Evolutionary conservation across 2,888 invertebrate genomes (phyloP).

Genomic region (Antheraea yamamai): DNA sequence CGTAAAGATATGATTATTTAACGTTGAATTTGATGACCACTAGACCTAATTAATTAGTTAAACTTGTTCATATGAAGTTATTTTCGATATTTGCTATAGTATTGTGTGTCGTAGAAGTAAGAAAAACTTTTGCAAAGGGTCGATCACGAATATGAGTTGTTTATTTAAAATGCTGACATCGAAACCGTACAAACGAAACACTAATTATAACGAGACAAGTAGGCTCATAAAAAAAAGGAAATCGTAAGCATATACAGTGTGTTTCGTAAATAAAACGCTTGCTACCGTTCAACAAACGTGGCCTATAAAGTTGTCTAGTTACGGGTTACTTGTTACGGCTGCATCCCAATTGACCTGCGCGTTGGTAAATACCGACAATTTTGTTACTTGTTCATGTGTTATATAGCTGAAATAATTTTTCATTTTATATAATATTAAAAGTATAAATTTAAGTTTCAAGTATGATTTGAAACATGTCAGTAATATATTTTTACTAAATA

Average conservation of each 20-base stretch:
- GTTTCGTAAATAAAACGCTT: neutral
- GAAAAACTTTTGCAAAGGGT: neutral
- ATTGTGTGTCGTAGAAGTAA: neutral
- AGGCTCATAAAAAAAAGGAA: too few relatives aligned
- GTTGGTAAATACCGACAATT: constrained; percentile 34
- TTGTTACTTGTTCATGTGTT: neutral
- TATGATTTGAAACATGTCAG: too few relatives aligned
- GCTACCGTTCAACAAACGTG: neutral
- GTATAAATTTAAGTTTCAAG: too few relatives aligned
- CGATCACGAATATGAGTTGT: neutral
- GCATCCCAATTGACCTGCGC: constrained; percentile 38
- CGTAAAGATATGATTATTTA: too few relatives aligned
- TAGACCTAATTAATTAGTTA: too few relatives aligned
- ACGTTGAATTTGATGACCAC: too few relatives aligned
- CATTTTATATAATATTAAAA: too few relatives aligned
- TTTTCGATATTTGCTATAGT: too few relatives aligned
- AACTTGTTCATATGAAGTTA: too few relatives aligned
- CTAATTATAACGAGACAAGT: too few relatives aligned
- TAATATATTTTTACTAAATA: too few relatives aligned
- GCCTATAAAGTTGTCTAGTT: constrained; percentile 26
- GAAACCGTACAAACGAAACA: neutral
- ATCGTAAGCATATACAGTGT: neutral
- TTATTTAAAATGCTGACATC: neutral
- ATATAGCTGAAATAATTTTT: too few relatives aligned
- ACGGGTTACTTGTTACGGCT: constrained; percentile 34